Base-by-base conservation (phyloP, 2,888 invertebrate species). In the Lithophane leautieri region DNA sequence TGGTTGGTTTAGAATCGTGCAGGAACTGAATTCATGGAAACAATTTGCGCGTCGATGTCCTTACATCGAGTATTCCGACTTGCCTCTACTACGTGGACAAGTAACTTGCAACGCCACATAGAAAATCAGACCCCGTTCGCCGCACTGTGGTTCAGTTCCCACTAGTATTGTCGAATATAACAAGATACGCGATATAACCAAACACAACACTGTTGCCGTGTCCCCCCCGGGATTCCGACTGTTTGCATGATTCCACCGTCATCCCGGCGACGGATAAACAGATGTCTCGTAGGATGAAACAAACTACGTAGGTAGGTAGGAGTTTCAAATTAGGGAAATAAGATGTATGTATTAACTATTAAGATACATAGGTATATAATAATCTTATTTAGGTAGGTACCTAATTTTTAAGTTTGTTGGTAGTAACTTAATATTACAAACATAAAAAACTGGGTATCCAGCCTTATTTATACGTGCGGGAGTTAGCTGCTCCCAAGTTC, bases 161-260 rank as follows among this genome's bases (percentile, higher is more conserved):
- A 22, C 16, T 9, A 0, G 22, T 52, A 28, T 14, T 56, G 28
- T 63, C 42, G 16, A 47, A 56, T n/a, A 54, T 34, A 81, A 69
- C 68, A 47, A 74, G 66, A n/a, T 22, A 22, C 47, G 22, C 6
- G 28, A 19, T 16, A 44, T 50, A 50, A 52, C 34, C 19, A 42
- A 54, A 11, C 19, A 3, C 40, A 34, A 75, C 69, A 50, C 56
- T 70, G 54, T 61, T 19, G 60, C 1, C 28, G 28, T 19, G n/a
- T n/a, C 11, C 7, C 82, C 12, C 60, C 7, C 7, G 69, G 50
- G 65, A 14, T 25, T 42, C 9, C n/a, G 4, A 11, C 34, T 16
- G 47, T 69, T 52, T 7, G 25, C 2, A 50, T 73, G 67, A 68
- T 74, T 65, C 28, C 19, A 22, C 22, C 22, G 14, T 14, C 61